Evolutionary conservation across 2,888 invertebrate genomes (phyloP), one percentile per base, ranked within the genome.

Genomic region (Ligdia adustata): DNA sequence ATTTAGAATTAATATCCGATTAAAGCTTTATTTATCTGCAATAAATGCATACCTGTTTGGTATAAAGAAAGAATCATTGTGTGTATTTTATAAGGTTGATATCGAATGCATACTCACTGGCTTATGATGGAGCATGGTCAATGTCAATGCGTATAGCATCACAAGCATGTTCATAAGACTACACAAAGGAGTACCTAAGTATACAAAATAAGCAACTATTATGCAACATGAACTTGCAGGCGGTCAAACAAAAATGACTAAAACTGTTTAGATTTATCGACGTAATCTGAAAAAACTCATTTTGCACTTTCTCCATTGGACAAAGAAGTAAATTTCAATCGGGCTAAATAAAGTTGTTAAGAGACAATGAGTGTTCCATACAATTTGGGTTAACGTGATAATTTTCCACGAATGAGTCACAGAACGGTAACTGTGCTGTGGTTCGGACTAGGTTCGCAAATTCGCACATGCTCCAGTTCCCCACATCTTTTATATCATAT

Each of bases 401-500:
- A 71, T 75, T 81, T 69, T 64, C 64, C 65, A 64, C 62, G 66
- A 75, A 70, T 82, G 83, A 86, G 69, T 85, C 83, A 82, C 35
- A 52, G 42, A 33, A 42, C 72, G 57, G 67, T 81, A 80, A 85
- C 81, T 75, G 81, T 80, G 70, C 81, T 75, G 81, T 80, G 70
- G 69, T 54, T 68, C 68, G 57, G 65, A 72, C 75, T 82, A 78
- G 74, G 78, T 80, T 71, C 62, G 61, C 73, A 69, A 66, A 69
- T 80, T 71, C 62, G 61, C 73, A 69, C 66, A 69, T 75, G 87
- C 67, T 82, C 89, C 68, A 78, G 70, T 86, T 82, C 69, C 85
- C 87, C 66, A 86, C 79, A 81, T 88, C 69, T 77, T 75, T 72
- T 67, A 71, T 75, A 81, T 80, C 73, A 72, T 64, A 71, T 79